phyloP scores from a whole-genome alignment of 2,797 vertebrate genomes.

The Scyliorhinus canicula region DNA sequence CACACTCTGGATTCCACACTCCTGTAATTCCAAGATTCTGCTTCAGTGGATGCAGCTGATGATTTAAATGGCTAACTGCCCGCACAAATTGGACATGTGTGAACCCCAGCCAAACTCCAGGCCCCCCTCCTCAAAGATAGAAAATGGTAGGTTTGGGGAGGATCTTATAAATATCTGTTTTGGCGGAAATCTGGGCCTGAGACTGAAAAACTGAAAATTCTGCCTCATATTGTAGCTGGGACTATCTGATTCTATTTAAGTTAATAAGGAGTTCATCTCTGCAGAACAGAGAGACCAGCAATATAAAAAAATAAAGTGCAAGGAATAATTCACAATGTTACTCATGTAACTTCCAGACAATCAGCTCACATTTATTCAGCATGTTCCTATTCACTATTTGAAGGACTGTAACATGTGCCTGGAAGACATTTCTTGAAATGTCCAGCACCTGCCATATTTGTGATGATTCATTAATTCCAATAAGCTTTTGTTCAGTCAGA shows the following conservation, averaged over 20 bases:
- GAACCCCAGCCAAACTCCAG: too few relatives aligned
- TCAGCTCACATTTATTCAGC: not conserved
- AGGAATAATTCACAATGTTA: not conserved
- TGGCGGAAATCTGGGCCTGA: too few relatives aligned
- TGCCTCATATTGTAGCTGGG: not conserved
- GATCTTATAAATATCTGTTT: too few relatives aligned
- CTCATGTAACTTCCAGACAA: not conserved
- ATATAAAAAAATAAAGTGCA: not conserved
- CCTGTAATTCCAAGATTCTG: too few relatives aligned
- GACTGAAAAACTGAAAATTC: too few relatives aligned
- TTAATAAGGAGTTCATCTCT: not conserved
- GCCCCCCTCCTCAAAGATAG: too few relatives aligned
- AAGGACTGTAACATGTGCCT: not conserved
- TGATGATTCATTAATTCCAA: not conserved
- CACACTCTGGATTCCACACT: too few relatives aligned
- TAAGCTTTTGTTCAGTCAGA: not conserved
- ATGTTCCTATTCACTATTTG: not conserved
- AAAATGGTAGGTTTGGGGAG: too few relatives aligned
- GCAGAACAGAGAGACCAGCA: not conserved
- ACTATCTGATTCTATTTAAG: not conserved
- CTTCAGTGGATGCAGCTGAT: too few relatives aligned
- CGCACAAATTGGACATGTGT: too few relatives aligned
- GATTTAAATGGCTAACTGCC: too few relatives aligned
- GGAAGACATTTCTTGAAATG: not conserved
- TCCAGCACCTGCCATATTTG: not conserved